Conservation (phyloP, 2,888 invertebrate genomes). For the Eupithecia vulgata region DNA sequence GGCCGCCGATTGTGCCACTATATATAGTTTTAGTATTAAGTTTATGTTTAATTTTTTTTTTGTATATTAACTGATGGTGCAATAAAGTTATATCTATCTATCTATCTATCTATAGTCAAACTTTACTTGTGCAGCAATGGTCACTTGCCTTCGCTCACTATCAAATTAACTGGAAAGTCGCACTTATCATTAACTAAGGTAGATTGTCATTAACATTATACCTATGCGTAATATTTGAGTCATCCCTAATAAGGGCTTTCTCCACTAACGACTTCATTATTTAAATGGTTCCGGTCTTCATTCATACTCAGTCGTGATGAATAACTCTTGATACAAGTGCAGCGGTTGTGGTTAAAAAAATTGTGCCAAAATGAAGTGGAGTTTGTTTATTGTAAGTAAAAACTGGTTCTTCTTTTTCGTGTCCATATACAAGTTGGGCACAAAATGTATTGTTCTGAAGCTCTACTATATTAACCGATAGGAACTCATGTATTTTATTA, state of each 20-base stretch:
- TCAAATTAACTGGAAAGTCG: neutral
- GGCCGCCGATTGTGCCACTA: too few relatives aligned
- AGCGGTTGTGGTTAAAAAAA: constrained; percentile 2
- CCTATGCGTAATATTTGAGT: constrained; percentile 12
- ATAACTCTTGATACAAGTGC: constrained; percentile 5
- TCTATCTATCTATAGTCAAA: too few relatives aligned
- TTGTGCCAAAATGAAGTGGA: constrained; percentile 43
- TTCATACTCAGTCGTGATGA: constrained; percentile 22
- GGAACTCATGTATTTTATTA: neutral
- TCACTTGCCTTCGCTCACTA: neutral
- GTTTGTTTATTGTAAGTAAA: constrained; percentile 43
- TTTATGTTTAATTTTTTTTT: too few relatives aligned
- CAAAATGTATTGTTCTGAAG: neutral
- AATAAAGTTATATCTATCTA: too few relatives aligned
- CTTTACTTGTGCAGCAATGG: neutral
- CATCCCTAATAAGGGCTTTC: constrained; percentile 24
- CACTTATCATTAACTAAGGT: neutral
- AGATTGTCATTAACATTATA: neutral
- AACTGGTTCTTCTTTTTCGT: neutral
- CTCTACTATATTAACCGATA: neutral
- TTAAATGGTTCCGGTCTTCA: constrained; percentile 5
- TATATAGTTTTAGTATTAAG: too few relatives aligned
- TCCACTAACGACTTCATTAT: constrained; percentile 23
- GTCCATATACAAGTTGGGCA: neutral
- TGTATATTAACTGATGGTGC: too few relatives aligned